Percentiles rank a stretch among this genome's conserved stretches.
Conservation (phyloP, 2,113 vertebrate species). For the Ranitomeya variabilis region DNA sequence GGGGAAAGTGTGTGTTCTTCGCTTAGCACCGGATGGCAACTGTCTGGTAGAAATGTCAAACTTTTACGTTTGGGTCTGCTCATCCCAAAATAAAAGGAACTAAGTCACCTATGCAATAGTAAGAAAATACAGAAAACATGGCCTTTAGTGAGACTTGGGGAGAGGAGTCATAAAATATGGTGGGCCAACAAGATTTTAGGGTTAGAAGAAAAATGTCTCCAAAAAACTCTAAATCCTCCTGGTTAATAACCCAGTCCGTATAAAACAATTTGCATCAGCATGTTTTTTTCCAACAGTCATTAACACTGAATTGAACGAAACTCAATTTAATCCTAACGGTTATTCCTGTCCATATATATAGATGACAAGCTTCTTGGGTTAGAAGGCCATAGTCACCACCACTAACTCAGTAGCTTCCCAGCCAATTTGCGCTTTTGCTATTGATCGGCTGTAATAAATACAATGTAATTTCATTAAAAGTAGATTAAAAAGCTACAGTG, state of each 20-base stretch:
- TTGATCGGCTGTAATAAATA: conserved; percentile 35
- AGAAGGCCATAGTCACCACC: not conserved
- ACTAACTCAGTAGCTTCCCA: not conserved
- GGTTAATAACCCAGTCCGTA: not conserved
- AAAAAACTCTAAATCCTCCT: not conserved
- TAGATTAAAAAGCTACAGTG: conserved; percentile 45
- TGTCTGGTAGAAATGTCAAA: no score
- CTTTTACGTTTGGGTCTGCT: no score
- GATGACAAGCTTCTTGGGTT: conserved; percentile 15
- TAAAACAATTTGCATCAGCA: not conserved
- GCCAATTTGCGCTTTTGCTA: conserved; percentile 33
- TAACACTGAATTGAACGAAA: not conserved
- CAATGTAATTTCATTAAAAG: conserved; percentile 50
- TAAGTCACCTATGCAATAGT: not conserved
- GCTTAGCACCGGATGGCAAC: no score
- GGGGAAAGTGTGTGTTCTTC: no score
- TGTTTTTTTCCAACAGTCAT: not conserved
- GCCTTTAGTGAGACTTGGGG: not conserved
- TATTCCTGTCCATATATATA: not conserved
- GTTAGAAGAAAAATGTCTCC: not conserved
- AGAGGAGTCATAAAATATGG: not conserved
- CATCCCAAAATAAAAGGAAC: no score
- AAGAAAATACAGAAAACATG: not conserved
- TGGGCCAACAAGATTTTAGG: not conserved
- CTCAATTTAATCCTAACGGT: not conserved